Percentiles rank a stretch among this genome's conserved stretches.
phyloP scores from a whole-genome alignment of 2,797 vertebrate species.

The Melanotaenia maccullochi region DNA sequence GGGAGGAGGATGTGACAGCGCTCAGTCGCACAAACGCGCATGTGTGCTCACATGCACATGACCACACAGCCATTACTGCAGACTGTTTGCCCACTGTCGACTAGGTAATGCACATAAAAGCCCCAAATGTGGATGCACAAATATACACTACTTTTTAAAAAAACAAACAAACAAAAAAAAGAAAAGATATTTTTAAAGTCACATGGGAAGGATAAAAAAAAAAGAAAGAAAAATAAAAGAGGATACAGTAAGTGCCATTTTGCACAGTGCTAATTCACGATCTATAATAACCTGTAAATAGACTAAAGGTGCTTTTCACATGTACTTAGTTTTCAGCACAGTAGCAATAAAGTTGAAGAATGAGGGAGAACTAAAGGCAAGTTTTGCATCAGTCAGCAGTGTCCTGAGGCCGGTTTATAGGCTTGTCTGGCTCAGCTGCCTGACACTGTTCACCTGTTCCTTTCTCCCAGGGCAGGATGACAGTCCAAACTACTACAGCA shows the following conservation, averaged over 20 bases:
- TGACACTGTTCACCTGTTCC: conserved; percentile 70
- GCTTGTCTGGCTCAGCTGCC: conserved; percentile 52
- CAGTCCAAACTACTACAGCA: conserved; percentile 39
- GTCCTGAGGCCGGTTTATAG: conserved; percentile 60
- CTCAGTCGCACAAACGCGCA: conserved; percentile 37
- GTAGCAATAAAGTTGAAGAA: conserved; percentile 39
- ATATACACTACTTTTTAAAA: conserved; percentile 46
- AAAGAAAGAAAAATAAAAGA: not conserved
- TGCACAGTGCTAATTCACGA: not conserved
- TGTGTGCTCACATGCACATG: conserved; percentile 37
- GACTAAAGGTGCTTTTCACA: conserved; percentile 18
- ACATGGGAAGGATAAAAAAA: conserved; percentile 25
- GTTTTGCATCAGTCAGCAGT: conserved; percentile 68
- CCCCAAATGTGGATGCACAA: conserved; percentile 53
- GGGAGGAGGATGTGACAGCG: conserved; percentile 44
- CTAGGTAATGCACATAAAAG: conserved; percentile 75
- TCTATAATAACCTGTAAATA: conserved; percentile 19
- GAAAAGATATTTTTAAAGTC: conserved; percentile 50
- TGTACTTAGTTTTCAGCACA: conserved; percentile 27
- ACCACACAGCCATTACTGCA: conserved; percentile 62
- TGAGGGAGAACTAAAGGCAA: conserved; percentile 51
- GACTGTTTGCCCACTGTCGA: conserved; percentile 71
- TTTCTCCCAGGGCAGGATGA: conserved; percentile 40
- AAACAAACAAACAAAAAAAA: conserved; percentile 1
- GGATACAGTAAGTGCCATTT: not conserved